Conservation (phyloP, 2,888 invertebrate species). For the Eupithecia pulchellata region DNA sequence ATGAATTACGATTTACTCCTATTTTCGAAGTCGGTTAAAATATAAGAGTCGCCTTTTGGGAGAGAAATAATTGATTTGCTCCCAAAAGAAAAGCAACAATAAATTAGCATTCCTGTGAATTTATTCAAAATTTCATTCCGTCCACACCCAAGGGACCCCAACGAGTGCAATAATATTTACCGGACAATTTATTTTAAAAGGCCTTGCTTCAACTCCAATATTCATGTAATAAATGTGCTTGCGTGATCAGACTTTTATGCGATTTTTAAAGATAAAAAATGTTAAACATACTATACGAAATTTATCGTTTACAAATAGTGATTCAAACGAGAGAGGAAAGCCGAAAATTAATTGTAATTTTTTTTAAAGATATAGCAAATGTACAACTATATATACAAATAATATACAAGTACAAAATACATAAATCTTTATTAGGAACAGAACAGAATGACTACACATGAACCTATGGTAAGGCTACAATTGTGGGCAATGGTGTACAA, state of each 20-base stretch:
- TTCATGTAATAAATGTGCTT: constrained; percentile 9
- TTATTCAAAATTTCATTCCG: constrained; percentile 23
- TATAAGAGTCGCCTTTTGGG: background rate
- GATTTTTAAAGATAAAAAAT: constrained; percentile 3
- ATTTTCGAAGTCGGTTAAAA: too few species aligned
- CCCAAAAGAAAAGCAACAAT: constrained; percentile 14
- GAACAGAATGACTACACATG: too few species aligned
- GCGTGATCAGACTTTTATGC: background rate
- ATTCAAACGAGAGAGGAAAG: background rate
- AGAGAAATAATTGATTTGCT: background rate
- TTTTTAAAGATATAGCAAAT: too few species aligned
- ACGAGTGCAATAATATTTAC: constrained; percentile 31
- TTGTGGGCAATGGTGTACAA: too few species aligned
- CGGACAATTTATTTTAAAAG: constrained; percentile 24
- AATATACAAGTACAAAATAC: too few species aligned
- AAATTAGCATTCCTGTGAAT: constrained; percentile 15
- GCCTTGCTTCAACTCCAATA: constrained; percentile 12
- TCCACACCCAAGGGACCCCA: constrained; percentile 20
- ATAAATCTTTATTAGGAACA: too few species aligned
- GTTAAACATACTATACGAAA: background rate
- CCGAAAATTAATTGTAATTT: background rate
- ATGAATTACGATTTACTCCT: too few species aligned
- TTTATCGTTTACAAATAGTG: background rate
- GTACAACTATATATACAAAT: too few species aligned
- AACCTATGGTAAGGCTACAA: too few species aligned